phyloP scores from a whole-genome alignment of 2,113 vertebrate genomes.

The Sterrhoptilus dennistouni region DNA sequence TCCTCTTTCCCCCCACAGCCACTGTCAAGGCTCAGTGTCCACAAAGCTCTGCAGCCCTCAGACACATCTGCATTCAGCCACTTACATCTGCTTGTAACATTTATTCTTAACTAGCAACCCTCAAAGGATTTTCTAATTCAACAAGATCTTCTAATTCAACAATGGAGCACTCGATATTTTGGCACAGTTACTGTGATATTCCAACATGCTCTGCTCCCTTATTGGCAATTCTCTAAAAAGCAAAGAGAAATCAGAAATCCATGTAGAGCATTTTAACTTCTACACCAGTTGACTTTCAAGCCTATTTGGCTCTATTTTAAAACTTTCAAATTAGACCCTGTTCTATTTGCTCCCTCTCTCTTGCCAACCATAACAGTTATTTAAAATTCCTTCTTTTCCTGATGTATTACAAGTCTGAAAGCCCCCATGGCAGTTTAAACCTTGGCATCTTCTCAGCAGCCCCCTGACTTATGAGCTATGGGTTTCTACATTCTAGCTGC shows the following conservation, averaged over 20 bases:
- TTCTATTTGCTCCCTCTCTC: constrained; percentile 8
- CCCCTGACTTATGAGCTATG: constrained; percentile 41
- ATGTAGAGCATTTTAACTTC: not conserved
- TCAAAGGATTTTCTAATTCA: not conserved
- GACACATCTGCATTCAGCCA: not conserved
- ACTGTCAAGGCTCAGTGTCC: not conserved
- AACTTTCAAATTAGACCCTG: constrained; percentile 1
- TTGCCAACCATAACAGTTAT: constrained; percentile 48
- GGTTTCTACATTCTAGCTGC: constrained; percentile 24
- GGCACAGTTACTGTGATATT: not conserved
- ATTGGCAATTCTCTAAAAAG: not conserved
- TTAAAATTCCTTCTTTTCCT: constrained; percentile 52
- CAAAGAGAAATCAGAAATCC: not conserved
- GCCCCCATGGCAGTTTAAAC: not conserved
- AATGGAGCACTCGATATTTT: not conserved
- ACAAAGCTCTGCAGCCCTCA: not conserved
- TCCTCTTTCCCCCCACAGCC: not conserved
- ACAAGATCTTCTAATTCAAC: not conserved
- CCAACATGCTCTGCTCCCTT: not conserved
- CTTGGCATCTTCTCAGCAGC: constrained; percentile 54
- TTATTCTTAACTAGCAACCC: not conserved
- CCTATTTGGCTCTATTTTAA: not conserved
- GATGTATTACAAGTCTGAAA: not conserved
- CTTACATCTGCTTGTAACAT: not conserved
- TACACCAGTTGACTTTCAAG: not conserved